Conservation (phyloP, 2,888 invertebrate genomes). For the Chrysolina haemoptera region DNA sequence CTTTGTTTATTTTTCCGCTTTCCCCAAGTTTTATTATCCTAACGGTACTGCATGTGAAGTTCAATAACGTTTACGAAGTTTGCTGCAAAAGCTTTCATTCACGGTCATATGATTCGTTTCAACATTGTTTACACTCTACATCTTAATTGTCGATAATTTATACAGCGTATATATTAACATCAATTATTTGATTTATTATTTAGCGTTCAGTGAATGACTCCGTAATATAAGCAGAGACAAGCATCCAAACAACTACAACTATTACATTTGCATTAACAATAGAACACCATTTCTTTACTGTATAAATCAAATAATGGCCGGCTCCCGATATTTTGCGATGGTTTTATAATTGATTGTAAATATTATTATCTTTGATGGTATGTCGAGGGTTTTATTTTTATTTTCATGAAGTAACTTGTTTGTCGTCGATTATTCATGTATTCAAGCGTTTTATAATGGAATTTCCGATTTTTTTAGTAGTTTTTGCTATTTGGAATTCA, state of each 20-base stretch:
- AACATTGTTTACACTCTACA: slow-evolving; percentile 9
- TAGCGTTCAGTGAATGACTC: slow-evolving; percentile 26
- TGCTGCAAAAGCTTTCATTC: background rate
- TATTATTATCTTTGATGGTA: background rate
- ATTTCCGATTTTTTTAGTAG: background rate
- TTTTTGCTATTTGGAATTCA: background rate
- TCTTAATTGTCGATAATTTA: slow-evolving; percentile 28
- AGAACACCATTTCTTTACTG: slow-evolving; percentile 23
- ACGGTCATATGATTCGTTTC: background rate
- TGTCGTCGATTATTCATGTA: background rate
- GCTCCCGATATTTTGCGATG: background rate
- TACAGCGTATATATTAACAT: slow-evolving; percentile 30
- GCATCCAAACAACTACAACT: slow-evolving; percentile 14
- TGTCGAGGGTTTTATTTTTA: background rate
- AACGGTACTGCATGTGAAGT: background rate
- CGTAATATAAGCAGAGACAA: slow-evolving; percentile 29
- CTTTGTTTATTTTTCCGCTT: background rate
- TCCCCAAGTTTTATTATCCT: background rate
- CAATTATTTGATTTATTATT: slow-evolving; percentile 31
- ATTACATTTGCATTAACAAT: slow-evolving; percentile 26
- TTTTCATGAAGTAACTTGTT: background rate
- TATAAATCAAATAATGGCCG: background rate
- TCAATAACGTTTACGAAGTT: background rate
- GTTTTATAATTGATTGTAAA: background rate
- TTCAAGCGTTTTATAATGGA: background rate